Evolutionary conservation across 2,888 invertebrate species (phyloP).

Genomic region (Oscheius onirici): DNA sequence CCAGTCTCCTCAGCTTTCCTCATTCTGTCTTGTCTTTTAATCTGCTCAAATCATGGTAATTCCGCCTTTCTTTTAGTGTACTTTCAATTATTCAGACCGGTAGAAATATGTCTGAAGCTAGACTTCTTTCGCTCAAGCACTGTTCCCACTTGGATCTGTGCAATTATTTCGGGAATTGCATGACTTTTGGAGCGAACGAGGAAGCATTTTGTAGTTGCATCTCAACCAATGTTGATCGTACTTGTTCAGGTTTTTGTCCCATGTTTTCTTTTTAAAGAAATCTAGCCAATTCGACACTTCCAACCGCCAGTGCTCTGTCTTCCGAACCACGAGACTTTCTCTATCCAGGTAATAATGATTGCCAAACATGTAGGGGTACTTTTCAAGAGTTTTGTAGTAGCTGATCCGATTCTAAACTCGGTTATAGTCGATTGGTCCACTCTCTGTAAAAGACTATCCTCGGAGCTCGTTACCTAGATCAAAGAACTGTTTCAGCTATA

Average conservation of each 20-base stretch:
- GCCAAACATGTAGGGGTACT: neutral
- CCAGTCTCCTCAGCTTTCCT: no score
- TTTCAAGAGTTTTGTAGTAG: neutral
- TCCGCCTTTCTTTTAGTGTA: no score
- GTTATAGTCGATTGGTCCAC: neutral
- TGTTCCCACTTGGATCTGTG: constrained; percentile 7
- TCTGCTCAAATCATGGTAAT: no score
- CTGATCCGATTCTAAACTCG: neutral
- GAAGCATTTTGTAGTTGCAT: constrained; percentile 16
- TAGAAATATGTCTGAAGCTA: neutral
- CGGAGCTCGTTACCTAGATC: neutral
- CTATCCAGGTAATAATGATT: neutral
- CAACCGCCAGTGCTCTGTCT: neutral
- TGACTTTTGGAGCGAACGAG: constrained; percentile 9
- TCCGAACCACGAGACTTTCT: neutral
- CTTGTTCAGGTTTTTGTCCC: neutral
- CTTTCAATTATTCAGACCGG: no score
- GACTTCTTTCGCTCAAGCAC: constrained; percentile 7
- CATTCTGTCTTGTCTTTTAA: no score
- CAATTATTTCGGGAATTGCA: constrained; percentile 13
- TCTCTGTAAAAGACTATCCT: neutral
- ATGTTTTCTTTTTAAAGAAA: neutral
- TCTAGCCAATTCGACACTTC: neutral
- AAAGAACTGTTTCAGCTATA: neutral
- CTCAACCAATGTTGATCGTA: neutral